Evolutionary conservation across 1,140 invertebrate genomes (phyloP), one percentile per base, ranked within the genome.

Genomic region (Drosophila triauraria): DNA sequence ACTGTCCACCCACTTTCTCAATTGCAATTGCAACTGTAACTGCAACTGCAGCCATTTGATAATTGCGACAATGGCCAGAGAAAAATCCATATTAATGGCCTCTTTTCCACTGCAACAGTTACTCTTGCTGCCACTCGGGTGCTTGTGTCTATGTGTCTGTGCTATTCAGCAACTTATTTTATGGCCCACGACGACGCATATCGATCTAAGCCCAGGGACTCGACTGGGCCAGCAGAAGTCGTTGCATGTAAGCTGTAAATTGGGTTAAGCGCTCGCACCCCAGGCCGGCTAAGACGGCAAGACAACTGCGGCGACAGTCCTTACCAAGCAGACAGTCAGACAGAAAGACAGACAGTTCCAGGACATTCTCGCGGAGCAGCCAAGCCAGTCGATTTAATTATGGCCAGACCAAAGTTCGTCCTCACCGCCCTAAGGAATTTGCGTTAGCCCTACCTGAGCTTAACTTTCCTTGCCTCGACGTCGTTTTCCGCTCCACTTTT

Each of bases 121-220:
- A 58, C 35, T 48, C 62, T 69, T 67, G n/a, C 43, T 44, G 40
- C 50, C 48, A 70, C 50, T 48, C 20, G 10, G 17, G 35, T 15
- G 38, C 38, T 54, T 38, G 51, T 54, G 32, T 40, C 20, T 40
- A 17, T 47, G 20, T 23, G 20, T 25, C 13, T 40, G 32, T 61
- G 56, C 10, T 27, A 44, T 32, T 44, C 40, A 58, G 32, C 58
- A 23, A 75, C 56, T 80, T 58, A 42, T 59, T 68, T 88, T 80
- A 83, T 87, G 80, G 69, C 74, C 74, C 76, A 83, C 74, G 84
- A 81, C 78, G 77, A 68, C 80, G 63, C 51, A 46, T 87, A 88
- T 88, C 85, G 85, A 88, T 90, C 75, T 54, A 63, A 72, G 53
- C 40, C 35, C 53, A 53, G 61, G 40, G 46, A 68, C 40, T 53